Base-by-base conservation (phyloP, 2,888 invertebrate genomes). In the Cremastobaeus sp. region DNA sequence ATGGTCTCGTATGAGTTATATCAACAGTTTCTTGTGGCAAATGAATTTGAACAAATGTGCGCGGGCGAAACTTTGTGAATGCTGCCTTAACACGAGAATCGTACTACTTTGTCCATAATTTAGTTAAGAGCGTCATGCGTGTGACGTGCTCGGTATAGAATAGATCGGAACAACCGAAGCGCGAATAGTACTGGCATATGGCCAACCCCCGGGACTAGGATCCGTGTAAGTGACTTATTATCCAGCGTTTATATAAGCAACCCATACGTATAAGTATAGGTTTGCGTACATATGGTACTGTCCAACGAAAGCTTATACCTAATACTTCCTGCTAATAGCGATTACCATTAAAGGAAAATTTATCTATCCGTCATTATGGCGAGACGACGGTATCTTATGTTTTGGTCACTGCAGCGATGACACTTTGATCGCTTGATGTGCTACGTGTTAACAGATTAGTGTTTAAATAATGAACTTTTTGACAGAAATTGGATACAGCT, bases 91-190 rank as follows among this genome's bases (percentile, higher is more conserved):
- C 79, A 79, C 79, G 77, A 79, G 82, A 79, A 85, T 86, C 84
- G 84, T 77, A 85, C 84, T 83, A 87, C 87, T 86, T 87, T 86
- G 85, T 86, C 86, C 86, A 87, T 87, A 87, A 87, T 86, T 87
- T 86, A 87, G 86, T 85, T 86, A 86, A 87, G 86, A 85, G 86
- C 85, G 86, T 86, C 87, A 87, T 87, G 87, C 86, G 86, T 86
- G 86, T 87, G 87, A 87, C 86, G 84, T 83, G 85, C 77, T 80
- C 82, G 81, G 84, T 84, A 85, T 85, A 85, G 85, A 86, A 86
- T 85, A 84, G 85, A 86, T 86, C 86, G 85, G 86, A 86, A 86
- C 85, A 86, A 86, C 84, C 85, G 85, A 84, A 86, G 85, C 86
- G 86, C 85, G 86, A 86, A 87, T 85, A 85, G 86, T 86, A 82